phyloP scores from a whole-genome alignment of 1,140 invertebrate species.

The Solen grandis region DNA sequence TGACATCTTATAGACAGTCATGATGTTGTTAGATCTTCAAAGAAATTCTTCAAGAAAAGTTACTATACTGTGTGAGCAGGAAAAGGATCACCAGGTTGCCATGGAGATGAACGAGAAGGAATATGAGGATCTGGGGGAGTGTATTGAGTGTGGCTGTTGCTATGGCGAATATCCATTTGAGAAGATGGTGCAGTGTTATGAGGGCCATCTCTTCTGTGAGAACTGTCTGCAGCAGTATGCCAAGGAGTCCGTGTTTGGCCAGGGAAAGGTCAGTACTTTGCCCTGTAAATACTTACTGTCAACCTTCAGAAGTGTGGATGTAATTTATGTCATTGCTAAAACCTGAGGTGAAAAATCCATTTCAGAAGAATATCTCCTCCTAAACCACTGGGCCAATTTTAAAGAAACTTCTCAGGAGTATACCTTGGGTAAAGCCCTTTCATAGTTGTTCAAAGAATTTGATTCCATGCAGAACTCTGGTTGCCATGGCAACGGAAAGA shows the following conservation, averaged over 20 bases:
- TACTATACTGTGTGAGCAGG: too few relatives aligned
- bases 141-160: slow-evolving; percentile 78
- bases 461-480: too few relatives aligned
- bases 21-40: too few relatives aligned
- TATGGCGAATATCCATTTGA: slow-evolving; percentile 73
- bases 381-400: too few relatives aligned
- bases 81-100: slow-evolving; percentile 57
- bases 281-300: not conserved
- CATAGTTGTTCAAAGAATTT: too few relatives aligned
- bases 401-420: too few relatives aligned
- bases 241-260: slow-evolving; percentile 74
- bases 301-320: not conserved
- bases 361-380: too few relatives aligned
- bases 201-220: slow-evolving; percentile 76
- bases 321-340: not conserved
- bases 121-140: slow-evolving; percentile 61
- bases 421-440: too few relatives aligned
- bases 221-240: slow-evolving; percentile 73
- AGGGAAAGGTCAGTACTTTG: slow-evolving; percentile 78
- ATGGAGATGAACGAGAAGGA: slow-evolving; percentile 59
- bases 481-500: too few relatives aligned
- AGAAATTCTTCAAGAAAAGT: too few relatives aligned
- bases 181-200: slow-evolving; percentile 75
- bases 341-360: not conserved
- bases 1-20: too few relatives aligned